Conservation (phyloP, 2,113 vertebrate genomes). For the Columba livia region DNA sequence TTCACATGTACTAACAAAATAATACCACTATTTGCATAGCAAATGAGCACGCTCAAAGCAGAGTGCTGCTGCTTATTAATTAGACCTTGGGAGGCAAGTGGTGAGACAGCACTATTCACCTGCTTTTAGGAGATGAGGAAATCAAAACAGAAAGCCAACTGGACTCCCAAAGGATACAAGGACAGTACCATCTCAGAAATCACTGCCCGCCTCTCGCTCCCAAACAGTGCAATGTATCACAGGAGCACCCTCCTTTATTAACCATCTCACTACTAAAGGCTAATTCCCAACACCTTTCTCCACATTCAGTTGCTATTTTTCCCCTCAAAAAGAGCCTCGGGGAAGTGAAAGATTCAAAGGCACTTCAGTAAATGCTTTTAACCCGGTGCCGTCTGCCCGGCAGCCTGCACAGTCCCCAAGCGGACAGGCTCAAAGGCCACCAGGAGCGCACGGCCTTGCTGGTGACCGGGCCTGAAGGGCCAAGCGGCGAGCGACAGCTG, state of each 20-base stretch:
- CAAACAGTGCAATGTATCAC: background rate
- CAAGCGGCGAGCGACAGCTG: accelerated
- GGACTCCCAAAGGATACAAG: background rate
- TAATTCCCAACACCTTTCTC: background rate
- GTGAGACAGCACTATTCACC: background rate
- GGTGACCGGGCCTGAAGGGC: background rate
- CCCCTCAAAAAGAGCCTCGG: background rate
- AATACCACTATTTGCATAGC: background rate
- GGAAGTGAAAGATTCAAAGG: background rate
- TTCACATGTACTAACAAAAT: accelerated
- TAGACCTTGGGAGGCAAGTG: background rate
- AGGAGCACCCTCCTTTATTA: background rate
- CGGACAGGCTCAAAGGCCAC: background rate
- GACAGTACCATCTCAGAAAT: background rate
- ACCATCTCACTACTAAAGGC: background rate
- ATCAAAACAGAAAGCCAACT: accelerated
- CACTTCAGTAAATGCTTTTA: background rate
- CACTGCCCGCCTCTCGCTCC: background rate
- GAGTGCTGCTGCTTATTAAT: background rate
- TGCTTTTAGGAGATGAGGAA: background rate
- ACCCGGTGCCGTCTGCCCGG: background rate
- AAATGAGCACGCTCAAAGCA: background rate
- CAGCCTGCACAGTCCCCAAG: background rate
- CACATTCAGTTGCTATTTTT: background rate
- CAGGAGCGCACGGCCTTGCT: background rate